Conservation (phyloP, 92 coral and sea anemone genomes). For the Metridium senile region DNA sequence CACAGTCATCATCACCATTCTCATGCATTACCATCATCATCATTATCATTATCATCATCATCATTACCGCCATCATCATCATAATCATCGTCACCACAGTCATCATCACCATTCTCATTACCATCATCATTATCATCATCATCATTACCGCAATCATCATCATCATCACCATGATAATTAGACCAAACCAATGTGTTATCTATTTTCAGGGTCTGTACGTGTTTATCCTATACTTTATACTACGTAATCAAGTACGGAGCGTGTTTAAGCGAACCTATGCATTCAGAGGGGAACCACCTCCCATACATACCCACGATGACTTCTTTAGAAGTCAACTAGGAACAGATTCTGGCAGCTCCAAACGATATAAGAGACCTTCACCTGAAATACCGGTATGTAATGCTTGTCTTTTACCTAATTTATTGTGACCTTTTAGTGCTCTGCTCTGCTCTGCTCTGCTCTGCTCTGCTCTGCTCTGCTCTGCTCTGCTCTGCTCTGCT, state of each 20-base stretch:
- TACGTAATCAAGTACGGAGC: conserved; percentile 94
- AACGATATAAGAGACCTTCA: conserved; percentile 72
- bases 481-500: too few relatives aligned
- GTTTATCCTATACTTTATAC: conserved; percentile 83
- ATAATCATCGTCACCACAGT: background rate
- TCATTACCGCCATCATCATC: background rate
- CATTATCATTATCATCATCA: background rate
- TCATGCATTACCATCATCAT: background rate
- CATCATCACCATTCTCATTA: background rate
- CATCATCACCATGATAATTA: background rate
- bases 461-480: too few relatives aligned
- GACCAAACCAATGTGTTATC: background rate
- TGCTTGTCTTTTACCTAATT: too few relatives aligned
- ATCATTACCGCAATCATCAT: background rate
- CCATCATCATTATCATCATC: background rate
- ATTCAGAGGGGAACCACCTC: conserved; percentile 76
- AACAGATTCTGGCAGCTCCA: conserved; percentile 77
- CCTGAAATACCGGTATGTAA: conserved; percentile 77
- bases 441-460: too few relatives aligned
- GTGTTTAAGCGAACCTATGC: conserved; percentile 81
- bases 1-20: background rate
- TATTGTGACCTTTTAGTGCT: too few relatives aligned
- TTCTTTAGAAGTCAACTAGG: conserved; percentile 81
- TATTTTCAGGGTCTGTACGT: conserved; percentile 81
- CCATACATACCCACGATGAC: conserved; percentile 85